Base-by-base conservation (phyloP, 92 coral and sea anemone species). In the Virgularia gustaviana region DNA sequence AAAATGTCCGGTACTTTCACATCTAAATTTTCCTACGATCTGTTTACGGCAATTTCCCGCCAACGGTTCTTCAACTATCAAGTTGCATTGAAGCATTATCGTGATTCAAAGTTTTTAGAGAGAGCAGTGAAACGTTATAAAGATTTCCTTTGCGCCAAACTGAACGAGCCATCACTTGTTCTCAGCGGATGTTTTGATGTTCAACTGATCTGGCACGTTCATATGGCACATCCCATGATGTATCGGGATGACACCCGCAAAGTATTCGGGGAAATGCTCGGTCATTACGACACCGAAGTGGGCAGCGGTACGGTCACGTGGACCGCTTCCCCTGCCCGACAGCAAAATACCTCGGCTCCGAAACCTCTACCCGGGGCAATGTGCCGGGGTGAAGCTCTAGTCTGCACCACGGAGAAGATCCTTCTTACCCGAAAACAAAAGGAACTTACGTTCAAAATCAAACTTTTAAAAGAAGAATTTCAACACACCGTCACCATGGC, bases 201-300 rank as follows among this genome's bases (percentile, higher is more conserved):
- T 30, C 75, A 80, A 22, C 72, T 80, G 16, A 80, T 80, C 66
- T 80, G 85, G 85, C 85, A 80, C 24, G 76, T 70, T 30, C 85
- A 80, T 34, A 75, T 63, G 36, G 65, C 62, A 29, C 85, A 80
- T 57, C 85, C 85, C 63, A 55, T 73, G 68, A 41, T 77, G 57
- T 80, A 80, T 63, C 77, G 65, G 27, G 78, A 65, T 16, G 85
- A 80, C 56, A 73, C 85, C 8, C 42, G 65, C 42, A 33, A 62
- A 43, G 19, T 80, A 30, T 62, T 80, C 64, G 85, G 85, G 31
- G 72, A 77, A n/a, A 34, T 56, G 57, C 79, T 80, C 12, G 57
- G 65, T 35, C 85, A 80, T 36, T 76, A 80, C 49, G 85, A 80
- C 45, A 55, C 80, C 39, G 72, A 41, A 13, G 41, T 45, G 13